Evolutionary conservation across 2,797 vertebrate species (phyloP).

Genomic region (Discoglossus pictus): DNA sequence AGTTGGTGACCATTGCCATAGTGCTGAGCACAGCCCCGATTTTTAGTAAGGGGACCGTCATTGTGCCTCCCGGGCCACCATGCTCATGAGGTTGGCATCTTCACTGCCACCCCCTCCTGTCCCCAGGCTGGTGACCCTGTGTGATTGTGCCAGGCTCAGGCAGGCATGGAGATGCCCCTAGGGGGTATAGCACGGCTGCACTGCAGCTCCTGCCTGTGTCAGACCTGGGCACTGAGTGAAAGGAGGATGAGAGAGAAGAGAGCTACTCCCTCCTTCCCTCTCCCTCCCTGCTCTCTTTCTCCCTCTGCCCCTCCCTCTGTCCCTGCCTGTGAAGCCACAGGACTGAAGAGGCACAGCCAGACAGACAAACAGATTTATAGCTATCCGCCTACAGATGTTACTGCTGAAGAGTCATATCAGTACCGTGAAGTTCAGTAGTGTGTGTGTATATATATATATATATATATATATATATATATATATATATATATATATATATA

Average conservation of each 20-base stretch:
- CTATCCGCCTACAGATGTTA: too few relatives aligned
- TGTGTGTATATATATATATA: too few relatives aligned
- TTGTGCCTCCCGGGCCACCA: slow-evolving; percentile 67
- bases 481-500: too few relatives aligned
- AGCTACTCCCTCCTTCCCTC: slow-evolving; percentile 50
- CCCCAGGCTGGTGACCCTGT: slow-evolving; percentile 14
- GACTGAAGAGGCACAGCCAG: slow-evolving; percentile 19
- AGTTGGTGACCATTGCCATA: slow-evolving; percentile 98
- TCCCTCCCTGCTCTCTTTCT: slow-evolving; percentile 44
- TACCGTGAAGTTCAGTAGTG: too few relatives aligned
- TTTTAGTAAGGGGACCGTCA: slow-evolving; percentile 92
- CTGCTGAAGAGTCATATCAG: too few relatives aligned
- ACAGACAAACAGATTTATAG: too few relatives aligned
- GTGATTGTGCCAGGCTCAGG: slow-evolving; percentile 2
- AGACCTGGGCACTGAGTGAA: slow-evolving; percentile 55
- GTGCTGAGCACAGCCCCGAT: slow-evolving; percentile 95
- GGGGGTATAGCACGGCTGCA: slow-evolving; percentile 55
- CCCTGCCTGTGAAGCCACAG: slow-evolving; percentile 39
- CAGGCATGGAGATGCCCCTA: slow-evolving; percentile 55
- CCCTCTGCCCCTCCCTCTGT: slow-evolving; percentile 22
- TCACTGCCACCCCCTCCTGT: slow-evolving; percentile 44
- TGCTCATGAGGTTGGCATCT: slow-evolving; percentile 59
- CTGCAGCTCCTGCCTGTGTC: slow-evolving; percentile 42
- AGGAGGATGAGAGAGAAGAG: slow-evolving; percentile 25
- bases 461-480: too few relatives aligned